These are phyloP conservation scores for Acipenser transmontanus DNA, from an alignment of 2,797 vertebrate species.

Conservation along the genomic window DNA sequence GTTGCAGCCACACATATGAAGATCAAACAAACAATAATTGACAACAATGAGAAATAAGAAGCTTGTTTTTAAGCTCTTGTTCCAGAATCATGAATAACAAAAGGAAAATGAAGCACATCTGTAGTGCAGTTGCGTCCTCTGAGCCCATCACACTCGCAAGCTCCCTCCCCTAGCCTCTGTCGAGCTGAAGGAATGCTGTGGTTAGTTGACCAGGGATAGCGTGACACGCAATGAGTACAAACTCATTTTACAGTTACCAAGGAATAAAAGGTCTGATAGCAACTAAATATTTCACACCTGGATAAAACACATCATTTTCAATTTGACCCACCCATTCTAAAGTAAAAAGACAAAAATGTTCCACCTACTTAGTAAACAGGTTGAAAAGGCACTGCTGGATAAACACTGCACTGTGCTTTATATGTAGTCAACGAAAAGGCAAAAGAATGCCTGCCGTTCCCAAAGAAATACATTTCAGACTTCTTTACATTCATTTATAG, in stretches of 20 bases:
- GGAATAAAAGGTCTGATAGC: neutral
- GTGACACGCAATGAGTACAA: neutral
- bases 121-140: constrained; percentile 13
- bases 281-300: neutral
- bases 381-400: no score
- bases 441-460: no score
- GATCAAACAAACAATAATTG: constrained; percentile 45
- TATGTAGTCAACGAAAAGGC: no score
- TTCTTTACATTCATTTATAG: no score
- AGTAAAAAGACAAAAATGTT: neutral
- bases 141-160: constrained; percentile 1
- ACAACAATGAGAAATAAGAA: constrained; percentile 39
- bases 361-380: no score
- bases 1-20: constrained; percentile 17
- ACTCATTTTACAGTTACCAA: neutral
- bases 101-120: constrained; percentile 14
- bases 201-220: neutral
- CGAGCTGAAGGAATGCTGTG: neutral
- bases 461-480: no score
- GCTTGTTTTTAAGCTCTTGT: constrained; percentile 33
- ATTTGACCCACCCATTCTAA: neutral
- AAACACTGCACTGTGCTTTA: no score
- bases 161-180: neutral
- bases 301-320: neutral
- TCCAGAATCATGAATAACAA: constrained; percentile 14